Evolutionary conservation across 2,113 vertebrate genomes (phyloP).

Genomic region (Physeter macrocephalus): DNA sequence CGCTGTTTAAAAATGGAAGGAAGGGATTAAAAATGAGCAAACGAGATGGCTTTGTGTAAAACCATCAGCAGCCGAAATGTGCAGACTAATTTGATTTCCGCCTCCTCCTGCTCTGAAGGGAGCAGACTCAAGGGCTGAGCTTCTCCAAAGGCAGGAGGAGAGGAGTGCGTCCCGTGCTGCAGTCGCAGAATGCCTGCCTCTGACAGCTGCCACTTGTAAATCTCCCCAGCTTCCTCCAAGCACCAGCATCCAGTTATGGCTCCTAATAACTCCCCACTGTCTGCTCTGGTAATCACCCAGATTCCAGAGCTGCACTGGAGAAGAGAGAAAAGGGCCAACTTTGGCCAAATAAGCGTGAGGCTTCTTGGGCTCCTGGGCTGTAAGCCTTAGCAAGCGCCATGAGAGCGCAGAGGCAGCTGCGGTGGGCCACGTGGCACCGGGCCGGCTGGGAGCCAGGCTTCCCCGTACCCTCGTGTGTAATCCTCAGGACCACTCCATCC

Average conservation of each 20-base stretch:
- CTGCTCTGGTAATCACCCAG: not conserved
- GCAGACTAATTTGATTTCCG: constrained; percentile 25
- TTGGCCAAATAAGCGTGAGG: fast-evolving
- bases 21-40: constrained; percentile 18
- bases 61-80: constrained; percentile 18
- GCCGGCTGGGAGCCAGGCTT: fast-evolving
- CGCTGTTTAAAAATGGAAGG: constrained; percentile 35
- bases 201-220: not conserved
- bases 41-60: not conserved
- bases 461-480: fast-evolving
- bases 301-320: fast-evolving
- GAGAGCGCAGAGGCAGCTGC: not conserved
- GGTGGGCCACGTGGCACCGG: not conserved
- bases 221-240: not conserved
- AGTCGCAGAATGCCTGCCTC: fast-evolving
- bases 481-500: fast-evolving
- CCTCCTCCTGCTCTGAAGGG: not conserved
- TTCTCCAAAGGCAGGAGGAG: not conserved
- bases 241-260: not conserved
- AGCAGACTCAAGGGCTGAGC: not conserved
- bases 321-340: not conserved
- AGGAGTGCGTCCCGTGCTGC: fast-evolving
- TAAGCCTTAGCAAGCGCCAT: fast-evolving
- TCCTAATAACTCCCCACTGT: not conserved
- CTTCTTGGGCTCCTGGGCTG: not conserved